These are phyloP conservation scores for Acleris sparsana DNA, from an alignment of 2,888 invertebrate genomes.

Conservation along the genomic window DNA sequence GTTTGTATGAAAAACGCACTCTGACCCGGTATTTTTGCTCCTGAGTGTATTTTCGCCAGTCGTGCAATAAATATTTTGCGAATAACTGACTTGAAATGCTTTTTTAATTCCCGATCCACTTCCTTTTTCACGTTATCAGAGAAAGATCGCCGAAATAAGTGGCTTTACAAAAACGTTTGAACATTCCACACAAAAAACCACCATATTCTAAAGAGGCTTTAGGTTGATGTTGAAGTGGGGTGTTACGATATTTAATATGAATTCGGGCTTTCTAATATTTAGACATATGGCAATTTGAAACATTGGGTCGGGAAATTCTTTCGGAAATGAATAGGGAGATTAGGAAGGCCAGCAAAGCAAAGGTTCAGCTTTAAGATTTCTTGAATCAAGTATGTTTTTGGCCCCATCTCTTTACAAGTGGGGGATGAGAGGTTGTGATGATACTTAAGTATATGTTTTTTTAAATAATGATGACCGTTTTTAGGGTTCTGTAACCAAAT, in stretches of 20 bases:
- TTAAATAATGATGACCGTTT: no score
- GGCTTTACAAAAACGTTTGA: slow-evolving; percentile 15
- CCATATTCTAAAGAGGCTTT: not conserved
- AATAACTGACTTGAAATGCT: not conserved
- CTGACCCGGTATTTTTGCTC: no score
- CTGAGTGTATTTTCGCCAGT: no score
- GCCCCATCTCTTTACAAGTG: not conserved
- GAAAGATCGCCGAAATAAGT: slow-evolving; percentile 26
- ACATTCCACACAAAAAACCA: not conserved
- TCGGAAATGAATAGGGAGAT: slow-evolving; percentile 19
- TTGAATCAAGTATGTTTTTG: not conserved
- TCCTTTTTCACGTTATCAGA: slow-evolving; percentile 22
- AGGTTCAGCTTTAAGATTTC: slow-evolving; percentile 11
- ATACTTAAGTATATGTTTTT: no score
- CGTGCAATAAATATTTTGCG: no score
- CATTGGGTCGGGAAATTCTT: slow-evolving; percentile 25
- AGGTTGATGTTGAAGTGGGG: not conserved
- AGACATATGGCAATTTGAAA: slow-evolving; percentile 36
- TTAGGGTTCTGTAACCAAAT: no score
- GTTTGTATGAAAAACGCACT: no score
- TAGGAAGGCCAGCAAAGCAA: slow-evolving; percentile 4
- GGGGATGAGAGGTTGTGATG: no score
- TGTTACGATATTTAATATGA: slow-evolving; percentile 18
- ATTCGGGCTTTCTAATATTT: slow-evolving; percentile 30
- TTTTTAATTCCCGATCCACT: slow-evolving; percentile 20